Evolutionary conservation across 2,888 invertebrate species (phyloP).

Genomic region (Ypsolopha scabrella): DNA sequence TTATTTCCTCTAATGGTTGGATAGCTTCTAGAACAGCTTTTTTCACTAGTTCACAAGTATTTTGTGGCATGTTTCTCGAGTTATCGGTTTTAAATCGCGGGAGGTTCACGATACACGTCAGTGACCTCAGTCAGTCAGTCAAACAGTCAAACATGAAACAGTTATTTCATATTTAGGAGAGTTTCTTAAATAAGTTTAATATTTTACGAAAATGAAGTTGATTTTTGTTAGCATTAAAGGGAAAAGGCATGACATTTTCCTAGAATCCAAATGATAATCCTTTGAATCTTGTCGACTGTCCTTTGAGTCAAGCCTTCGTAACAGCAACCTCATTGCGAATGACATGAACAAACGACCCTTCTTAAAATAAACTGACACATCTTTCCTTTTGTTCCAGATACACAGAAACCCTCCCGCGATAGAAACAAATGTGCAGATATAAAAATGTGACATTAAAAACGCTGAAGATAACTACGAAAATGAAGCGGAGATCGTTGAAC

Average conservation of each 20-base stretch:
- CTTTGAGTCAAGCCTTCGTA: background rate
- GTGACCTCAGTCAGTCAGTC: no score
- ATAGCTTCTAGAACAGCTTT: no score
- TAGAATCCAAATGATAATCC: background rate
- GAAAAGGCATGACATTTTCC: background rate
- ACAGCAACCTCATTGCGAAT: background rate
- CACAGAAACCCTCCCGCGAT: slow-evolving; percentile 2
- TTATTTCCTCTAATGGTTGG: no score
- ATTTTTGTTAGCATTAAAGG: background rate
- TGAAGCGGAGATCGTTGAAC: slow-evolving; percentile 58
- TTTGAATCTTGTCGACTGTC: background rate
- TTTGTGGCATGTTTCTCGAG: no score
- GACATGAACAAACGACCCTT: background rate
- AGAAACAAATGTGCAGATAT: slow-evolving; percentile 55
- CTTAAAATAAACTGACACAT: slow-evolving; percentile 1
- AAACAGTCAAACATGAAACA: no score
- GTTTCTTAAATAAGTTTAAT: no score
- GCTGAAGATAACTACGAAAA: slow-evolving; percentile 35
- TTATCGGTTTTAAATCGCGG: no score
- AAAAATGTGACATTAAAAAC: slow-evolving; percentile 46
- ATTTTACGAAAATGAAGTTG: background rate
- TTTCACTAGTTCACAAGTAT: no score
- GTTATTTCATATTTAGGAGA: no score
- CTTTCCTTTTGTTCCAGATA: slow-evolving; percentile 36
- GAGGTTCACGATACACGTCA: no score